Evolutionary conservation across 2,888 invertebrate species (phyloP), one percentile per base, ranked within the genome.

Genomic region (Drosophila nigricruria): DNA sequence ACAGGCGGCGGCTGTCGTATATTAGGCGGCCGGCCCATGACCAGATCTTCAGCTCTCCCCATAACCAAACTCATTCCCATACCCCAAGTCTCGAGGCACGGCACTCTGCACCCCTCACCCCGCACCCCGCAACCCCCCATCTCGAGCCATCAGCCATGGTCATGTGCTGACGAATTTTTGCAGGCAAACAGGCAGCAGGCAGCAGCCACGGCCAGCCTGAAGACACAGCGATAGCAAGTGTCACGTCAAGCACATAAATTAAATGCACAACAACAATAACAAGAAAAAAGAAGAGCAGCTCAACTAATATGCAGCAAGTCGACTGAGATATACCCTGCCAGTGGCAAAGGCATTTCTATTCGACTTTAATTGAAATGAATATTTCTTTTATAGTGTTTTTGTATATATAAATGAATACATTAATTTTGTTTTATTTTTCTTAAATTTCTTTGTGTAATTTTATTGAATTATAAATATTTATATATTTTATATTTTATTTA

Each of bases 171-270:
- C 77, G 80, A 80, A 79, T 79, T 73, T 49, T 77, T 58, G 65
- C 69, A 40, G 62, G 52, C 79, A 16, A 61, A 60, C 68, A 40
- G 62, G 56, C 79, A 45, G 54, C 54, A n/a, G 42, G 56, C 56
- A 61, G 42, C 56, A 23, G 56, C 42, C 56, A 65, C 60, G 40
- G 59, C 56, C 52, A 45, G 59, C 56, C 52, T 49, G 69, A 69
- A 66, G 67, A 69, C 61, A 42, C 72, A 67, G 65, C 72, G 90
- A 82, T 88, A 89, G 88, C 91, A 91, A 91, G 90, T 91, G 91
- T 91, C 91, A 90, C 91, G 91, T 91, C 87, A 80, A 78, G 74
- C 70, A 82, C 89, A 91, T 90, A 91, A 89, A 88, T 91, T 90
- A 82, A 80, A 74, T 71, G 72, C 81, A 83, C 77, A 70, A 71